A percentile compares a stretch with the other conserved stretches of the same genome.
These are phyloP conservation scores for Drosophila falleni DNA, from an alignment of 2,888 invertebrate species.

Conservation along the genomic window DNA sequence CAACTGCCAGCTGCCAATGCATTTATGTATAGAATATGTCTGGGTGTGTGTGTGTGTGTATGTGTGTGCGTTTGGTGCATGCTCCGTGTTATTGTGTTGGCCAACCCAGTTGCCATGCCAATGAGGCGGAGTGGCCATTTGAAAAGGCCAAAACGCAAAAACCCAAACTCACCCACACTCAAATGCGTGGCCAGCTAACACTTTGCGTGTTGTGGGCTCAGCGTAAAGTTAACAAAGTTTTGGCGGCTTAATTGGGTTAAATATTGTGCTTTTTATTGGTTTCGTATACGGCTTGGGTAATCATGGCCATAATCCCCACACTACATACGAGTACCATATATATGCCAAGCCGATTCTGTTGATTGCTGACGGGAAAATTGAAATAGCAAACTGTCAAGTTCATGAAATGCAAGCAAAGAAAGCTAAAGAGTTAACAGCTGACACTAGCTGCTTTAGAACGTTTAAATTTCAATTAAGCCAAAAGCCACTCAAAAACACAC, in stretches of 20 bases:
- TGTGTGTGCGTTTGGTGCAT: constrained; percentile 67
- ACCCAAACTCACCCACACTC: constrained; percentile 1
- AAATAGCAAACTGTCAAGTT: constrained; percentile 61
- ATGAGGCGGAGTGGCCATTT: constrained; percentile 57
- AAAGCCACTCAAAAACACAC: constrained; percentile 47
- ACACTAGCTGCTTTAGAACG: constrained; percentile 64
- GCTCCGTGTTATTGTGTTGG: constrained; percentile 80
- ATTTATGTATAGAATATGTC: constrained; percentile 19
- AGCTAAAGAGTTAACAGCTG: constrained; percentile 67
- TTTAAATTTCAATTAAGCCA: constrained; percentile 79
- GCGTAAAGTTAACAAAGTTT: constrained; percentile 66
- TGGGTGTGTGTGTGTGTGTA: constrained; percentile 18
- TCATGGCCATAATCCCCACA: constrained; percentile 26
- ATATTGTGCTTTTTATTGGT: constrained; percentile 71
- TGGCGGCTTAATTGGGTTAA: constrained; percentile 76
- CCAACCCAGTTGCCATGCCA: constrained; percentile 70
- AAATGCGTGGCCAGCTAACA: constrained; percentile 14
- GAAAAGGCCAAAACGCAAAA: constrained; percentile 21
- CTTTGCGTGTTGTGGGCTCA: constrained; percentile 40
- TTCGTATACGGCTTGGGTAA: constrained; percentile 48
- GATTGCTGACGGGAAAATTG: constrained; percentile 42
- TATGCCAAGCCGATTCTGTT: neutral
- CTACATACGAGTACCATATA: neutral
- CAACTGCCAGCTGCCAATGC: constrained; percentile 62
- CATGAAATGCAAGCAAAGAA: constrained; percentile 45